phyloP scores from a whole-genome alignment of 2,113 vertebrate species.

The Ranitomeya imitator region DNA sequence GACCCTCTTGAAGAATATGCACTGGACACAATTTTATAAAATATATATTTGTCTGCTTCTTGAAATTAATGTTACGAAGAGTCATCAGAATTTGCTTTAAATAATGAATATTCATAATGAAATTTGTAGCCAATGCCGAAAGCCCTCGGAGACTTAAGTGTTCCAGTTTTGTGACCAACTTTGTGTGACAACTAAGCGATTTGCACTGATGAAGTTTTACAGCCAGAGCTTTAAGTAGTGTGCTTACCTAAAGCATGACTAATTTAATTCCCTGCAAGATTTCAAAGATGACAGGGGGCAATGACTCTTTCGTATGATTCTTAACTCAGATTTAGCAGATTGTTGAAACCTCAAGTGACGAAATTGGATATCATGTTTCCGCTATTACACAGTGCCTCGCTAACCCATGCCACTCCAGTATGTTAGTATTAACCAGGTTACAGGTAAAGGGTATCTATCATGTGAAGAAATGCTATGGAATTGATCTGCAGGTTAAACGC shows the following conservation, averaged over 20 bases:
- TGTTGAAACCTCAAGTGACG: background rate
- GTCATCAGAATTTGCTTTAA: background rate
- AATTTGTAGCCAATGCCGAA: background rate
- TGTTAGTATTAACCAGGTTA: too few species aligned
- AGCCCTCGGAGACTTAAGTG: background rate
- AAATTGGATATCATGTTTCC: background rate
- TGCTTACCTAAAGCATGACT: constrained; percentile 13
- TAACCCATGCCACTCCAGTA: too few species aligned
- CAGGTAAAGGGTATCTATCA: too few species aligned
- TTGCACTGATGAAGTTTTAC: background rate
- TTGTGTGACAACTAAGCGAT: background rate
- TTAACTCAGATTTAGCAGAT: background rate
- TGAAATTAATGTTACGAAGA: background rate
- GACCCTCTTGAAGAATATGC: background rate
- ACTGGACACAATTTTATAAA: background rate
- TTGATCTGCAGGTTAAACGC: too few species aligned
- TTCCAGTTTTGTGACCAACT: constrained; percentile 11
- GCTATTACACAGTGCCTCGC: too few species aligned
- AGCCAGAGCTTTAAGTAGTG: background rate
- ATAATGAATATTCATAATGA: constrained; percentile 25
- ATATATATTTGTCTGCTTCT: background rate
- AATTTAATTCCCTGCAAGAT: constrained; percentile 1
- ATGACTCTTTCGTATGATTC: background rate
- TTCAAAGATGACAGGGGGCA: background rate
- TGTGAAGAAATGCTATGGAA: too few species aligned